Percentiles rank a stretch among this genome's conserved stretches.
Evolutionary conservation across 2,888 invertebrate species (phyloP).

Genomic region (Augiades crinisus): DNA sequence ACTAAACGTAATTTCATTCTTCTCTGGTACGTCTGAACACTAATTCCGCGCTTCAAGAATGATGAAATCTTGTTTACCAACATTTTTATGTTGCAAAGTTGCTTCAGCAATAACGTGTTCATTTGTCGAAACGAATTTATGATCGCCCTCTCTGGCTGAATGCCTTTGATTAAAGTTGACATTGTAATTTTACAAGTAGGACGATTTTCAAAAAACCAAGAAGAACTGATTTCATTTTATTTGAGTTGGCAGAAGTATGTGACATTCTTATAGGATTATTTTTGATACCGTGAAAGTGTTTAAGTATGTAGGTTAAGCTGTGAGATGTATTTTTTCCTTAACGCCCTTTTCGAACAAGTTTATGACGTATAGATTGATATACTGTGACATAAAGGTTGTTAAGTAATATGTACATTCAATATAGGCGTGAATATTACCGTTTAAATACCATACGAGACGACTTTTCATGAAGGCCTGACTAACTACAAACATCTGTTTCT

Average conservation of each 20-base stretch:
- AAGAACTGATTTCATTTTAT: slow-evolving; percentile 13
- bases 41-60: not conserved
- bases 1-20: not conserved
- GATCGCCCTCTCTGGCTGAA: slow-evolving; percentile 8
- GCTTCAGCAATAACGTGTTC: not conserved
- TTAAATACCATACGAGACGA: too few species aligned
- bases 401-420: too few species aligned
- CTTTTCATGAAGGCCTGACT: too few species aligned
- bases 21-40: slow-evolving; percentile 3
- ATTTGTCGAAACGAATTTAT: slow-evolving; percentile 23
- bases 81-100: slow-evolving; percentile 20
- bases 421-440: too few species aligned
- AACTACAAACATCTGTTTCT: too few species aligned
- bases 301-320: not conserved
- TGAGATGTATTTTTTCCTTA: not conserved
- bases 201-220: slow-evolving; percentile 6
- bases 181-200: slow-evolving; percentile 30
- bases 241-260: slow-evolving; percentile 5
- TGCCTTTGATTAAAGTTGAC: slow-evolving; percentile 23
- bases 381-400: too few species aligned
- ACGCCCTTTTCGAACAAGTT: not conserved
- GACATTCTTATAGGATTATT: slow-evolving; percentile 7
- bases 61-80: slow-evolving; percentile 12
- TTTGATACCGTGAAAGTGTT: not conserved
- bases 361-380: not conserved